A percentile compares a stretch with the other conserved stretches of the same genome.
Evolutionary conservation across 1,140 invertebrate genomes (phyloP).

Genomic region (Papilio dardanus): DNA sequence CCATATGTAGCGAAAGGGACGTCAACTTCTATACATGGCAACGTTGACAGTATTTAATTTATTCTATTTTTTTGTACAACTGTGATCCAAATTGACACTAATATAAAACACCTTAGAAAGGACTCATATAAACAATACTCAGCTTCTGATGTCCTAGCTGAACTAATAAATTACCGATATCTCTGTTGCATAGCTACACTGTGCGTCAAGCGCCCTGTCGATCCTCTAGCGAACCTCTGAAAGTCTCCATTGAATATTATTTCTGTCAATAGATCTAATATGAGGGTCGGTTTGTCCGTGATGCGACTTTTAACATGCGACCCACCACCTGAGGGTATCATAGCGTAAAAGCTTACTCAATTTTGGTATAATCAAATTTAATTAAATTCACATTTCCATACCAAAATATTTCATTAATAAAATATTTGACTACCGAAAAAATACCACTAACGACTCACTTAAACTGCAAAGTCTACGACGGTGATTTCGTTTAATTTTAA

Average conservation of each 20-base stretch:
- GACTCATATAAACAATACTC: neutral
- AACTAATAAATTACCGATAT: neutral
- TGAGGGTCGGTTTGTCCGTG: slow-evolving; percentile 35
- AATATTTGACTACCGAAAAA: too few relatives aligned
- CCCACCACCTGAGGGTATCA: neutral
- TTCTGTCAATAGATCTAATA: slow-evolving; percentile 50
- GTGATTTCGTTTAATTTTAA: too few relatives aligned
- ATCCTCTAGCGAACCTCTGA: slow-evolving; percentile 38
- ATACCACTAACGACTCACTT: too few relatives aligned
- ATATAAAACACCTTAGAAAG: too few relatives aligned
- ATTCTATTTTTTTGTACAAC: too few relatives aligned
- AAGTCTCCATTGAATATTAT: slow-evolving; percentile 53
- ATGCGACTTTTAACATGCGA: slow-evolving; percentile 1
- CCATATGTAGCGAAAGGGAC: too few relatives aligned
- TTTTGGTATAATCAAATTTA: neutral
- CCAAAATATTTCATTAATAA: too few relatives aligned
- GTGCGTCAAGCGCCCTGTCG: slow-evolving; percentile 17
- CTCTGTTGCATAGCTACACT: slow-evolving; percentile 40
- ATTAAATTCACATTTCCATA: neutral
- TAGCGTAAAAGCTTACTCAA: neutral
- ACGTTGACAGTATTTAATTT: too few relatives aligned
- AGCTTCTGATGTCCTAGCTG: neutral
- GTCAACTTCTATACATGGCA: too few relatives aligned
- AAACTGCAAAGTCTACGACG: too few relatives aligned
- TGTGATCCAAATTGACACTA: too few relatives aligned